Evolutionary conservation across 2,113 vertebrate species (phyloP).

Genomic region (Gymnocephalus cernua): DNA sequence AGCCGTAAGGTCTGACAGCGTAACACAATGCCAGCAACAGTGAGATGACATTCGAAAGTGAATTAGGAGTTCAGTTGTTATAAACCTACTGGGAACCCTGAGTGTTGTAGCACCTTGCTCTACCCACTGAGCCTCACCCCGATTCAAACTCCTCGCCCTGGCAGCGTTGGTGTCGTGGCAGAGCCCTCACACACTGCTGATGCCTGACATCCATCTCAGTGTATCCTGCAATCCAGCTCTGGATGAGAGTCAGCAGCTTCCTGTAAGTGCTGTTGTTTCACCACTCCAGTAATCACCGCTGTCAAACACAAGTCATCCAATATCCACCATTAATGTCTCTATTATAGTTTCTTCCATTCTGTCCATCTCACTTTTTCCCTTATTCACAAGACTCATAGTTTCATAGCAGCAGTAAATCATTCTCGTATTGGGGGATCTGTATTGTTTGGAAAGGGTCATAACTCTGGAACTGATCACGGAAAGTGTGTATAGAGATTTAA

Average conservation of each 20-base stretch:
- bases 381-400: slow-evolving; percentile 37
- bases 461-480: slow-evolving; percentile 60
- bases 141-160: neutral
- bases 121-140: neutral
- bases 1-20: too few relatives aligned
- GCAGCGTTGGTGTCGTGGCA: slow-evolving; percentile 9
- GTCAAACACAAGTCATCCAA: slow-evolving; percentile 61
- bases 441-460: slow-evolving; percentile 73
- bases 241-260: slow-evolving; percentile 69
- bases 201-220: slow-evolving; percentile 40
- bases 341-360: slow-evolving; percentile 65
- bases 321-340: slow-evolving; percentile 61
- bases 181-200: slow-evolving; percentile 19
- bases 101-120: neutral
- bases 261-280: slow-evolving; percentile 73
- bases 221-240: slow-evolving; percentile 43
- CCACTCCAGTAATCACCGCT: slow-evolving; percentile 63
- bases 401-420: slow-evolving; percentile 63
- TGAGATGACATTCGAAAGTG: neutral
- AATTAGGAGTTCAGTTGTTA: neutral
- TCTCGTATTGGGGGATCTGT: slow-evolving; percentile 51
- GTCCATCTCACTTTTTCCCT: slow-evolving; percentile 71
- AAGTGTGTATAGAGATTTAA: slow-evolving; percentile 59
- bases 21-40: neutral
- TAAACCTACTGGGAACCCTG: neutral